Evolutionary conservation across 2,797 vertebrate species (phyloP), one percentile per base, ranked within the genome.

Genomic region (Pyrocephalus nanus): DNA sequence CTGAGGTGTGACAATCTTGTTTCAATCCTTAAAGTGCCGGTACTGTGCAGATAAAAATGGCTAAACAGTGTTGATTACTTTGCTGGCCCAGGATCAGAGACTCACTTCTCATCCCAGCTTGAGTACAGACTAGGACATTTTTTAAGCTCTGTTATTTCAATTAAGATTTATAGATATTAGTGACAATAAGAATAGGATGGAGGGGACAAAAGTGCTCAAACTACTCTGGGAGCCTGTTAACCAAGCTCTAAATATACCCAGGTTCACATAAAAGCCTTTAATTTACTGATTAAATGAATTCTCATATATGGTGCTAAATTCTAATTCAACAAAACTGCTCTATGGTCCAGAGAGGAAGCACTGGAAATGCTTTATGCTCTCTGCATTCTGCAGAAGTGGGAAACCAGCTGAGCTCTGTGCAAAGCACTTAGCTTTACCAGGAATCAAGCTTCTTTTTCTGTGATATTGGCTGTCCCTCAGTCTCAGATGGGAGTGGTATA

Each of bases 91-190:
- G 45, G 34, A 74, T 69, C 84, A 86, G 64, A 67, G 26, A 71
- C 34, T 57, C 53, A 61, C 22, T 92, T 85, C 50, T 67, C 47
- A 47, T 73, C 67, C 57, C 66, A 69, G 51, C 42, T 47, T 47
- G 69, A 80, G 43, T 50, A 54, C 43, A 84, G 36, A 70, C n/a
- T 30, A 67, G 42, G 34, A 30, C 30, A 58, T 57, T 76, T 58
- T 45, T 58, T 82, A 75, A 86, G 69, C 65, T 82, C 89, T 69
- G 26, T 80, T 83, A 92, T 87, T 96, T 91, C 86, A 95, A 80
- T 92, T 96, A 94, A 94, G 91, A 96, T 95, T 93, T 85, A 67
- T 32, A 96, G 91, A 94, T 97, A 94, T 36, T 67, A 61, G 32
- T 72, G 34, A 88, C 80, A 94, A 92, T 65, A 89, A 50, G 30